Base-by-base conservation (phyloP, 2,888 invertebrate genomes). In the Cheilosia pagana region DNA sequence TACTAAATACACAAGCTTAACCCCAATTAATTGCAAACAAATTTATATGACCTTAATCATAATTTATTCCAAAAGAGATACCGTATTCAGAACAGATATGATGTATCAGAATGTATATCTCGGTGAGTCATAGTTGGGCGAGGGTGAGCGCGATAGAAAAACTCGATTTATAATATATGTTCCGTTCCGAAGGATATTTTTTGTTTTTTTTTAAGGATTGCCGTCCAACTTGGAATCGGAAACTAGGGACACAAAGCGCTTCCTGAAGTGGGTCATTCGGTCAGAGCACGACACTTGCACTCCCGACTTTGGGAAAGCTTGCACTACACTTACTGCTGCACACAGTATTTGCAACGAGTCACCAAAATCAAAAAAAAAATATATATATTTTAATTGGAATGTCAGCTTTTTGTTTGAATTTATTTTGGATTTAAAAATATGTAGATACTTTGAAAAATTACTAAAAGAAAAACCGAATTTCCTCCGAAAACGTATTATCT, bases 41-140 rank as follows among this genome's bases (percentile, higher is more conserved):
- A 85, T 85, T 85, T 71, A 85, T 81, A 67, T 81, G 85, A 85
- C 85, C 85, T 76, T 81, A 81, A 85, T 85, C 71, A 85, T 75
- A 81, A 81, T 85, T 85, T 67, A 76, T 81, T 75, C 81, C 75
- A 67, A 65, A 65, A 45, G 70, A 75, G 39, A 79, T 43, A 72
- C 48, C 39, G 35, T 35, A 35, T 53, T 28, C 48, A 21, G 43
- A 55, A 50, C 12, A 45, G 28, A 21, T 35, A 65, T 31, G 55
- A 72, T 19, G 62, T 19, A 67, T 50, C 6, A 52, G 67, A 79
- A 60, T n/a, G 68, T 65, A 77, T 67, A 77, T 67, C 45, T 50
- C 23, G 75, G 70, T 79, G 79, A 75, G 59, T 85, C 83, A 79
- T 65, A 35, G n/a, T 39, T 23, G 25, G 35, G 63, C 45, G 21